Percentiles rank a stretch among this genome's conserved stretches.
phyloP scores from a whole-genome alignment of 2,797 vertebrate genomes.

The Melanotaenia trifasciata region DNA sequence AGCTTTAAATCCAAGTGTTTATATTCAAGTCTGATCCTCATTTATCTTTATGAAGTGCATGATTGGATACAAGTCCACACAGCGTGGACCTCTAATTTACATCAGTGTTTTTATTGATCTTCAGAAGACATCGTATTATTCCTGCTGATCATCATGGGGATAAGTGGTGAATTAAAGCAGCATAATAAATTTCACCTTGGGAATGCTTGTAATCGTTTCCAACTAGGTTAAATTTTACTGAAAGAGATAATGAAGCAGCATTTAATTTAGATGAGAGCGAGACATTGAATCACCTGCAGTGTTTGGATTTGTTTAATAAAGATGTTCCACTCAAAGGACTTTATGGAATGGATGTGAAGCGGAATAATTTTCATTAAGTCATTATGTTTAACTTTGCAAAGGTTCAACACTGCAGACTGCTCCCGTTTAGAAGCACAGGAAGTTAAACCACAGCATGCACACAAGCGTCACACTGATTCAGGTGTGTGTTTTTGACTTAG shows the following conservation, averaged over 20 bases:
- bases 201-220: not conserved
- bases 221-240: not conserved
- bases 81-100: not conserved
- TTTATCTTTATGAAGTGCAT: not conserved
- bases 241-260: not conserved
- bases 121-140: not conserved
- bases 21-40: not conserved
- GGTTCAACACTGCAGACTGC: not conserved
- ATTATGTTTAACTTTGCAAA: not conserved
- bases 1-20: not conserved
- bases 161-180: not conserved
- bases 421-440: not conserved
- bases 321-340: not conserved
- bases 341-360: not conserved
- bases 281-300: not conserved
- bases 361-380: not conserved
- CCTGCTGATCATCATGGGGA: not conserved
- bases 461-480: too few species aligned
- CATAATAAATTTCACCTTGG: not conserved
- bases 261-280: not conserved
- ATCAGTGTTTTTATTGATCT: not conserved
- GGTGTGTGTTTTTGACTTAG: too few species aligned
- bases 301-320: not conserved
- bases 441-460: too few species aligned
- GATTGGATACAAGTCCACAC: not conserved